These are phyloP conservation scores for Drosophila paramelanica DNA, from an alignment of 2,888 invertebrate genomes.

Conservation along the genomic window DNA sequence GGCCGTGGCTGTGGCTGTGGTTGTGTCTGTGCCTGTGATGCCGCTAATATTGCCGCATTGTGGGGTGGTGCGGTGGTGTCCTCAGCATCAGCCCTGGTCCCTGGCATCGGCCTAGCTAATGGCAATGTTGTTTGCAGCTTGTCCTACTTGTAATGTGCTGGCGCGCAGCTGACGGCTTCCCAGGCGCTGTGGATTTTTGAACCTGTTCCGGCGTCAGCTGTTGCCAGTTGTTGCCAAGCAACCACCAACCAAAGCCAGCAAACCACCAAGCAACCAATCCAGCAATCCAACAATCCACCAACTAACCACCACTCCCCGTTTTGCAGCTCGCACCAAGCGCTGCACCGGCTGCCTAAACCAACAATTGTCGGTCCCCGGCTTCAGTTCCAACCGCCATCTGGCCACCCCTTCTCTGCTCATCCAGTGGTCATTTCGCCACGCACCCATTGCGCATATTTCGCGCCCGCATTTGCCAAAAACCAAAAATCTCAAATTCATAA, in stretches of 20 bases:
- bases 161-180: slow-evolving; percentile 75
- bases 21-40: slow-evolving; percentile 42
- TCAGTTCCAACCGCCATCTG: slow-evolving; percentile 34
- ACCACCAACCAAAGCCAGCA: slow-evolving; percentile 38
- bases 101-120: slow-evolving; percentile 52
- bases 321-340: slow-evolving; percentile 41
- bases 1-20: too few species aligned
- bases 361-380: slow-evolving; percentile 78
- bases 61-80: slow-evolving; percentile 14
- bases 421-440: slow-evolving; percentile 57
- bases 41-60: slow-evolving; percentile 65
- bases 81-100: slow-evolving; percentile 13
- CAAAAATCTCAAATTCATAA: slow-evolving; percentile 55
- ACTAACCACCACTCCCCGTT: slow-evolving; percentile 33
- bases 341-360: slow-evolving; percentile 80
- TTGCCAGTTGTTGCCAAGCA: slow-evolving; percentile 45
- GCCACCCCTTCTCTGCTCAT: slow-evolving; percentile 26
- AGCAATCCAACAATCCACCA: slow-evolving; percentile 63
- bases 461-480: slow-evolving; percentile 59
- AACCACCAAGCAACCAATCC: slow-evolving; percentile 68
- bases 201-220: slow-evolving; percentile 74
- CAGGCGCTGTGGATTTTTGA: slow-evolving; percentile 72
- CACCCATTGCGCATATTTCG: slow-evolving; percentile 81
- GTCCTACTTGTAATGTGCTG: slow-evolving; percentile 81
- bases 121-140: slow-evolving; percentile 79